Evolutionary conservation across 2,797 vertebrate genomes (phyloP).

Genomic region (Eurystomus glaucurus): DNA sequence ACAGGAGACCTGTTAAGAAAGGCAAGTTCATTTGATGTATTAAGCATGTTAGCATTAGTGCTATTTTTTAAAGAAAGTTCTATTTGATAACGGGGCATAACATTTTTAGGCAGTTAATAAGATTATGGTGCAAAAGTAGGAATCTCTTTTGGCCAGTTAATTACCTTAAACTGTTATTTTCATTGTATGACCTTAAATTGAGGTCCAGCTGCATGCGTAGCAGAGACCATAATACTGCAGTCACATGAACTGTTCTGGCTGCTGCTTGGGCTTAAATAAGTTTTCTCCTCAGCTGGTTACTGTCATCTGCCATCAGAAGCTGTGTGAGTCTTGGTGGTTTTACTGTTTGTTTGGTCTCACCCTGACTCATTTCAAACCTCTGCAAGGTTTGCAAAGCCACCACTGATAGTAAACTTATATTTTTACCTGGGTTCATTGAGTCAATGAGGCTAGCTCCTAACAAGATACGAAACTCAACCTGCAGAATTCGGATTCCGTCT

Average conservation of each 20-base stretch:
- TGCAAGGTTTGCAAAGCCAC: not conserved
- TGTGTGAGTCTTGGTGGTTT: not conserved
- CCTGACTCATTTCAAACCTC: not conserved
- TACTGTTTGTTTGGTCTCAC: not conserved
- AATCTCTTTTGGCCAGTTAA: not conserved
- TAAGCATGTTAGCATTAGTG: not conserved
- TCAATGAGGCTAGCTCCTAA: not conserved
- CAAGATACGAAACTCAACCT: rapidly evolving
- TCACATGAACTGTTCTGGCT: not conserved
- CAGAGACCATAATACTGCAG: not conserved
- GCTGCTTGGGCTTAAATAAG: not conserved
- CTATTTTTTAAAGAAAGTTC: not conserved
- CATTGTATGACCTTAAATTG: not conserved
- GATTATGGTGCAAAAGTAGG: not conserved
- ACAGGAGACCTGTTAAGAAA: not conserved
- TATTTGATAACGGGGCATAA: not conserved
- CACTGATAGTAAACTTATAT: not conserved
- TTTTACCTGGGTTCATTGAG: not conserved
- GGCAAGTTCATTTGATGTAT: not conserved
- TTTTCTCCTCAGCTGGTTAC: not conserved
- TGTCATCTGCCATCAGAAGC: not conserved
- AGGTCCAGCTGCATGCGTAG: not conserved
- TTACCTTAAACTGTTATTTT: not conserved
- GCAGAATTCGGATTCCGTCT: not conserved
- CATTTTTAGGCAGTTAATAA: not conserved